These are phyloP conservation scores for Tanytarsus gracilentus DNA, from an alignment of 2,888 invertebrate species.

Conservation along the genomic window DNA sequence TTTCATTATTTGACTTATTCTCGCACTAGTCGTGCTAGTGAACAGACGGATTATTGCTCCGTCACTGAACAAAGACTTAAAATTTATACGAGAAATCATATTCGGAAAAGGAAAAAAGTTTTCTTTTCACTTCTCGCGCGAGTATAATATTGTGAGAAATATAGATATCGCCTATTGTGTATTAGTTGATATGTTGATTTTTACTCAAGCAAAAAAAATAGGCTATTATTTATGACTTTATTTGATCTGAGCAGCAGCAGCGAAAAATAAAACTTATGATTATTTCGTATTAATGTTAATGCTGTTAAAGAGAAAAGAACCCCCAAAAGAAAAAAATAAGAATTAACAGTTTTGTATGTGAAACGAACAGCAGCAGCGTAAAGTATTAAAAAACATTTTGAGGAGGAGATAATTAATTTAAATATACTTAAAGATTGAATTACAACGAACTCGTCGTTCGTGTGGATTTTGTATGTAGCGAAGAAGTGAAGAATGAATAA, in stretches of 20 bases:
- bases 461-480: background rate
- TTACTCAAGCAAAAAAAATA: constrained; percentile 21
- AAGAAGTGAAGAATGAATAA: background rate
- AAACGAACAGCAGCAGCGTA: background rate
- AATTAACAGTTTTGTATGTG: constrained; percentile 13
- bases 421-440: constrained; percentile 21
- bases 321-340: constrained; percentile 1
- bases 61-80: constrained; percentile 18
- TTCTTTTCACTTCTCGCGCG: constrained; percentile 3
- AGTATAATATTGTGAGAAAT: constrained; percentile 22
- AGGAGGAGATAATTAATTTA: constrained; percentile 24
- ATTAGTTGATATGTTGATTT: constrained; percentile 20
- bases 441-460: constrained; percentile 8
- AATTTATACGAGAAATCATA: constrained; percentile 22
- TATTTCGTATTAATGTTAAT: constrained; percentile 5
- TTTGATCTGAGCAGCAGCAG: background rate
- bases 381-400: constrained; percentile 9
- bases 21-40: background rate
- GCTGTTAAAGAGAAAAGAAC: background rate
- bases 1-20: constrained; percentile 18
- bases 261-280: background rate
- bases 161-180: constrained; percentile 15
- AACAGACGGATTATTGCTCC: constrained; percentile 14
- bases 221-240: constrained; percentile 15
- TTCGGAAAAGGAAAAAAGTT: background rate